A percentile compares a stretch with the other conserved stretches of the same genome.
Conservation (phyloP, 2,113 vertebrate species). For the Macroglossus sobrinus region DNA sequence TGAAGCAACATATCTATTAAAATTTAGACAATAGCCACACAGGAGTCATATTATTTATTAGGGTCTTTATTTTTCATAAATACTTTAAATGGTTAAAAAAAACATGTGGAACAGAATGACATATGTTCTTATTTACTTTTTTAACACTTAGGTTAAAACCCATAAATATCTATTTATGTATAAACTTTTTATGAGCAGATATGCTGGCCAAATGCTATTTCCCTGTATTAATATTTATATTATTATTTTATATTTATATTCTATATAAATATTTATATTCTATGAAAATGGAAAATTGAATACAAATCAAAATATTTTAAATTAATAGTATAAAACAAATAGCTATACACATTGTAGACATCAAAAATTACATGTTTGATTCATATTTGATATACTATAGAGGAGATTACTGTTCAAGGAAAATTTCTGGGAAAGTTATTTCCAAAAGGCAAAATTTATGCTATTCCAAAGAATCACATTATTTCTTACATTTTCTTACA, state of each 20-base stretch:
- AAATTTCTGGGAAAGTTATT: neutral
- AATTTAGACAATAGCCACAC: neutral
- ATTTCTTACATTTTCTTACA: neutral
- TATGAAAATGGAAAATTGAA: neutral
- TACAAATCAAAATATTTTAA: slow-evolving; percentile 1
- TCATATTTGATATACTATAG: neutral
- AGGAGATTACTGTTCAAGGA: neutral
- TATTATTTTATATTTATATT: neutral
- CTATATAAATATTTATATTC: neutral
- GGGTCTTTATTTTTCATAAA: neutral
- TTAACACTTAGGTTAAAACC: neutral
- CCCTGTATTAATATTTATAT: neutral
- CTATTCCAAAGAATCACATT: neutral
- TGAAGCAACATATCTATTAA: neutral
- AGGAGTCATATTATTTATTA: neutral
- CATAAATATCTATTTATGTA: neutral
- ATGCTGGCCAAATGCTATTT: neutral
- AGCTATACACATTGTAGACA: neutral
- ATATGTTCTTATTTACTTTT: neutral
- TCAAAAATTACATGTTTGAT: neutral
- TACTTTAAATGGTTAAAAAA: neutral
- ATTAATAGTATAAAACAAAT: neutral
- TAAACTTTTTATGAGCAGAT: neutral
- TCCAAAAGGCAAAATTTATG: neutral
- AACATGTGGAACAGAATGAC: neutral